Base-by-base conservation (phyloP, 2,888 invertebrate genomes). In the Oligia latruncula region DNA sequence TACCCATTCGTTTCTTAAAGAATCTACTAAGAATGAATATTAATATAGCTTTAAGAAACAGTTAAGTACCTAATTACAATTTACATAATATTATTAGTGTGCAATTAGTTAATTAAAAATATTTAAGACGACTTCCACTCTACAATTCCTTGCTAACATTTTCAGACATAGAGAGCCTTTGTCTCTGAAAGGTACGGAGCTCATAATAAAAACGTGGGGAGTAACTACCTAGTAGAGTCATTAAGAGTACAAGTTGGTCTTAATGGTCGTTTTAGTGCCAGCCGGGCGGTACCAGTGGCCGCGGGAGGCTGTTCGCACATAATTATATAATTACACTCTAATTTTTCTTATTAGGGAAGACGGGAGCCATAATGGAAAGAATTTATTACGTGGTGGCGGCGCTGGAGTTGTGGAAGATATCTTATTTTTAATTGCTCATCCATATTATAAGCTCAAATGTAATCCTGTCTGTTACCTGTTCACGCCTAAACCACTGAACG, bases 241-340 rank as follows among this genome's bases (percentile, higher is more conserved):
- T 88, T 88, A 87, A 71, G 77, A 58, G 71, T 73, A 73, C 71
- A 77, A 88, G 77, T 88, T 86, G 77, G 52, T 66, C 70, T 60
- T 86, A 88, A 86, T 88, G 83, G n/a, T 49, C 84, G 68, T 77
- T 88, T 88, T 74, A 83, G 74, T 86, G 72, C 71, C 66, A 52
- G 5, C 23, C 60, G 70, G 52, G 43, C 46, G 58, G n/a, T 78
- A 65, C 43, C 85, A 52, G 71, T 40, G 72, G 65, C 74, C 58
- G 23, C 71, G 43, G 35, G 75, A 71, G 77, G 55, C 80, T 82
- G 84, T 86, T 77, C 74, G 64, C 86, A 83, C 87, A 71, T 86
- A 72, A 86, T 86, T 82, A 79, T 76, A 70, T 78, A 88, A 86
- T 86, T 78, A 68, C 74, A 71, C 46, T 74, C 78, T 65, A 88